A percentile compares a stretch with the other conserved stretches of the same genome.
Conservation (phyloP, 1,140 invertebrate species). For the Platyscapa corneri region DNA sequence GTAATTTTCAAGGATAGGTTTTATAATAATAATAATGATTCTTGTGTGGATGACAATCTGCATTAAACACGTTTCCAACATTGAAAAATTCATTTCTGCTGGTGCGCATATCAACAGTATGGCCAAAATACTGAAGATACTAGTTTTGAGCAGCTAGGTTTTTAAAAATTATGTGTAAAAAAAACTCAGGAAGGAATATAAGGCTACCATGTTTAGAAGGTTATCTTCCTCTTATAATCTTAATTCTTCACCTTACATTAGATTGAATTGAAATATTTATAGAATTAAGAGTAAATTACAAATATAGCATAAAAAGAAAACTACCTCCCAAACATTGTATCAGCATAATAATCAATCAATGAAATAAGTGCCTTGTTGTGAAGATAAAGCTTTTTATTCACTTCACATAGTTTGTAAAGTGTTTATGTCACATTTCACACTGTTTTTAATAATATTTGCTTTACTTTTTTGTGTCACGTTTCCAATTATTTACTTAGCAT, state of each 20-base stretch:
- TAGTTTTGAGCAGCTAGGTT: slow-evolving; percentile 33
- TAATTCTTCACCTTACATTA: slow-evolving; percentile 23
- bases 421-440: slow-evolving; percentile 67
- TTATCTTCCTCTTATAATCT: slow-evolving; percentile 63
- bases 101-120: slow-evolving; percentile 22
- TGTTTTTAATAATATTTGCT: slow-evolving; percentile 53
- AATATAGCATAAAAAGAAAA: slow-evolving; percentile 73
- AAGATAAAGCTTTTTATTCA: slow-evolving; percentile 74
- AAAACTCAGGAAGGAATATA: slow-evolving; percentile 70
- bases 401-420: slow-evolving; percentile 71
- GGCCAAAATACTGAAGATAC: slow-evolving; percentile 26
- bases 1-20: slow-evolving; percentile 38
- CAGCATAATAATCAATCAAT: slow-evolving; percentile 74
- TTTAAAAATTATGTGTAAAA: slow-evolving; percentile 41
- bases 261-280: neutral
- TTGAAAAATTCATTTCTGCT: slow-evolving; percentile 20
- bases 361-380: slow-evolving; percentile 71
- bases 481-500: slow-evolving; percentile 19
- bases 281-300: neutral
- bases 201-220: slow-evolving; percentile 73
- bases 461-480: slow-evolving; percentile 30
- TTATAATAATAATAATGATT: slow-evolving; percentile 16
- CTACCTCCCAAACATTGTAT: slow-evolving; percentile 80
- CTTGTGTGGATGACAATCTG: slow-evolving; percentile 35
- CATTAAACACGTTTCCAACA: slow-evolving; percentile 23